Base-by-base conservation (phyloP, 2,797 vertebrate species). In the Anableps anableps region DNA sequence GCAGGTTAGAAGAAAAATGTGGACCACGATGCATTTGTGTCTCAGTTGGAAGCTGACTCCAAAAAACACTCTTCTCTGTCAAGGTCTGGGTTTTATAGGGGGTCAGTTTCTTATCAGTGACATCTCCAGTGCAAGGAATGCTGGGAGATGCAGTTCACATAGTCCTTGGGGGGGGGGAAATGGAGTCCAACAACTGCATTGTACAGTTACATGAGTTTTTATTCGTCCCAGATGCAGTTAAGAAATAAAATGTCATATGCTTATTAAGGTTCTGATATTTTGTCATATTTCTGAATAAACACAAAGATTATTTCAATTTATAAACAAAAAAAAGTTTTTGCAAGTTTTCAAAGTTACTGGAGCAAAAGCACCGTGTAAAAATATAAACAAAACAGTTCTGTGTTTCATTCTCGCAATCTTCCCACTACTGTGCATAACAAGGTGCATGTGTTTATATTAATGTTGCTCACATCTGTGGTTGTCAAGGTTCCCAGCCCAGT, bases 401-500 rank as follows among this genome's bases (percentile, higher is more conserved):
- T 8, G 41, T 68, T 51, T 55, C 36, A 21, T 38, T 34, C 48
- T 70, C 66, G 36, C 21, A 21, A 43, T 50, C 21, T 29, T 0
- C 16, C 19, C 8, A 8, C 36, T 82, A 0, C 19, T 72, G 38
- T 31, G 10, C 5, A n/a, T 64, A 36, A 60, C 11, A 43, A 13
- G 21, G 26, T 53, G 17, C 36, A 4, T 50, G 13, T 47, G 4
- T 80, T n/a, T 5, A 1, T 50, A 1, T 58, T 16, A 78, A 11
- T 73, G 8, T 80, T 5, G 68, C 1, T 79, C 51, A 74, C 31
- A 6, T 75, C 3, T 81, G 48, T 70, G 14, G 4, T 77, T 53
- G 14, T 78, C 3, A 68, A 95, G 97, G 97, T 66, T 93, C 95
- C 31, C 97, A 97, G 58, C 97, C 97, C 36, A 90, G 85, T 2